These are phyloP conservation scores for Orchesella cincta DNA, from an alignment of 1,140 invertebrate genomes.

Conservation along the genomic window DNA sequence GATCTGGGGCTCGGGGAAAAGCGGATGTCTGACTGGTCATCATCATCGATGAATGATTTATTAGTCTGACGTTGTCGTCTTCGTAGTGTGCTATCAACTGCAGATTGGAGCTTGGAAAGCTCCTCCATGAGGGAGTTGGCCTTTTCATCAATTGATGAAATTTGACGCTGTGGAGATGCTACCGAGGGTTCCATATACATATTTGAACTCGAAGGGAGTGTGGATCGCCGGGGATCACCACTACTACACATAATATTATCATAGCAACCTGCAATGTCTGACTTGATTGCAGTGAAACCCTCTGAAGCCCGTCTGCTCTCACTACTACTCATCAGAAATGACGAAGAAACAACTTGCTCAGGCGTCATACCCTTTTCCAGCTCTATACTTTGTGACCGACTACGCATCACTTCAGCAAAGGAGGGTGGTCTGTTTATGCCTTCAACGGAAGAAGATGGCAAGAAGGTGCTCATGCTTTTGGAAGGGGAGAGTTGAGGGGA, in stretches of 20 bases:
- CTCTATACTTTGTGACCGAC: conserved; percentile 19
- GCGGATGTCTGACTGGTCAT: background rate
- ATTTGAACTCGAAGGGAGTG: background rate
- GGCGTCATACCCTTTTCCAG: conserved; percentile 17
- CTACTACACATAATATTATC: conserved; percentile 1
- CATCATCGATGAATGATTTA: background rate
- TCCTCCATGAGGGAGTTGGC: conserved; percentile 49
- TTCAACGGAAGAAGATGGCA: conserved; percentile 1
- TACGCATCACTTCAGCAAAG: conserved; percentile 16
- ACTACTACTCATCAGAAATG: background rate
- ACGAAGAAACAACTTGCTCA: background rate
- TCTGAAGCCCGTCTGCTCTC: conserved; percentile 17
- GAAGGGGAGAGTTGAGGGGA: conserved; percentile 33
- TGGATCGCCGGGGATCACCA: background rate
- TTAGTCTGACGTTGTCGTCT: conserved; percentile 39
- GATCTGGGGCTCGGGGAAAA: background rate
- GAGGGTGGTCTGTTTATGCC: conserved; percentile 20
- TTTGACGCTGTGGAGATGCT: background rate
- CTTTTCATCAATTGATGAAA: conserved; percentile 33
- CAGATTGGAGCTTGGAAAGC: conserved; percentile 45
- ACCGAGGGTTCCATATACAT: background rate
- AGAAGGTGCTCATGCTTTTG: conserved; percentile 6
- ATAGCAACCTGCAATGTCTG: background rate
- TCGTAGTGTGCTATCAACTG: conserved; percentile 41
- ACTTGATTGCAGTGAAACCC: background rate